Evolutionary conservation across 2,888 invertebrate genomes (phyloP).

Genomic region (Nephrotoma appendiculata): DNA sequence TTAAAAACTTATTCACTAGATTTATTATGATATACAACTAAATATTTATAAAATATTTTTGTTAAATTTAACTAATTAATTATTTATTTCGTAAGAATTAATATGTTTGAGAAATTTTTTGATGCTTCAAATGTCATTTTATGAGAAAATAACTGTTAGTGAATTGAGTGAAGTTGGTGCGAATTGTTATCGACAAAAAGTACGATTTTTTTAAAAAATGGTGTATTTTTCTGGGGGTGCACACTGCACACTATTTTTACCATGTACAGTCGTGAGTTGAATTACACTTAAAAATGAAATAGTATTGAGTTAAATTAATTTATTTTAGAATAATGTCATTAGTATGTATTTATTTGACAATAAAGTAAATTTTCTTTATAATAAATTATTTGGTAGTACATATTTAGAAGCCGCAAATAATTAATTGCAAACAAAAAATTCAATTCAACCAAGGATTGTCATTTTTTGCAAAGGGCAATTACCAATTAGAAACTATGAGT

Average conservation of each 20-base stretch:
- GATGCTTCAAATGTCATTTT: neutral
- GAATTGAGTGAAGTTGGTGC: neutral
- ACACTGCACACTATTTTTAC: neutral
- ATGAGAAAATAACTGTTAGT: neutral
- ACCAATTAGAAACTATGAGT: neutral
- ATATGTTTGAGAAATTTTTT: neutral
- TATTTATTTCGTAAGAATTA: neutral
- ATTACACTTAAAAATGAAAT: too few relatives aligned
- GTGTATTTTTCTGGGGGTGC: neutral
- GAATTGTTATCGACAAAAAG: neutral
- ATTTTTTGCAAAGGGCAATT: neutral
- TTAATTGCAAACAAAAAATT: too few relatives aligned
- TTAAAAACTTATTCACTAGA: neutral
- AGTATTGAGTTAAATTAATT: too few relatives aligned
- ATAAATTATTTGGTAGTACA: too few relatives aligned
- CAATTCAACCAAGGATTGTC: too few relatives aligned
- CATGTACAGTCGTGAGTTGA: neutral
- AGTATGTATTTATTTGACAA: too few relatives aligned
- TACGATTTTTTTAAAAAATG: neutral
- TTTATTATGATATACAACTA: too few relatives aligned
- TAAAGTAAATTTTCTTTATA: too few relatives aligned
- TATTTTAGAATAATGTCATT: too few relatives aligned
- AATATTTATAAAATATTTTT: neutral
- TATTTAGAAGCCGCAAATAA: too few relatives aligned
- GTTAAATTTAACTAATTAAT: neutral